Conservation (phyloP, 2,888 invertebrate species). For the Flabesymbios commensalis region DNA sequence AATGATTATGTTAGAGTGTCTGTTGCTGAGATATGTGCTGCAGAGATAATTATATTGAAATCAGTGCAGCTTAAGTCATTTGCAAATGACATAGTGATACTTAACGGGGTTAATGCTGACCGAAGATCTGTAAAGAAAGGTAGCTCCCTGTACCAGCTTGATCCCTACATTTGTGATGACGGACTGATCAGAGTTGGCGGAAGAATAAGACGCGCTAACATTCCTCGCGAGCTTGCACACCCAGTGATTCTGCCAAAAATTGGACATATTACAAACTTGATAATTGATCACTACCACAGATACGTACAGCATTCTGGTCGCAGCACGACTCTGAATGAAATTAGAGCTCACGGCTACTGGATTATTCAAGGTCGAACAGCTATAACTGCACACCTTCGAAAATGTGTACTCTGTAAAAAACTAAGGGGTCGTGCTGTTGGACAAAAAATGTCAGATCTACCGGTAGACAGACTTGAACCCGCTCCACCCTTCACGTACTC, state of each 20-base stretch:
- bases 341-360: background rate
- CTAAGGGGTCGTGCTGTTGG: conserved; percentile 30
- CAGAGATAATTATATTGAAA: background rate
- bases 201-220: background rate
- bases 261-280: conserved; percentile 5
- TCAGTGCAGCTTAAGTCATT: background rate
- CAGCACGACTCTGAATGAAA: too few relatives aligned
- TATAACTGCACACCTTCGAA: background rate
- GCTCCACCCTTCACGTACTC: conserved; percentile 40
- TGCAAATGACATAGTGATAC: background rate
- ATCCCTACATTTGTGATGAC: too few relatives aligned
- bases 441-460: conserved; percentile 53
- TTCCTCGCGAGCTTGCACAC: background rate
- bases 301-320: too few relatives aligned
- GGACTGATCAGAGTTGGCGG: too few relatives aligned
- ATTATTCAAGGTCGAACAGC: background rate
- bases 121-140: too few relatives aligned
- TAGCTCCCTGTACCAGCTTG: too few relatives aligned
- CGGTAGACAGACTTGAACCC: conserved; percentile 41
- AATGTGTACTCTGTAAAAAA: conserved; percentile 48
- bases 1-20: background rate
- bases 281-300: too few relatives aligned
- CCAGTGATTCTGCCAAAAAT: conserved; percentile 4
- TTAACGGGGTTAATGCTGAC: too few relatives aligned
- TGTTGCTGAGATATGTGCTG: background rate